Percentiles rank a stretch among this genome's conserved stretches.
phyloP scores from a whole-genome alignment of 2,113 vertebrate species.

The Microcebus griseorufus region DNA sequence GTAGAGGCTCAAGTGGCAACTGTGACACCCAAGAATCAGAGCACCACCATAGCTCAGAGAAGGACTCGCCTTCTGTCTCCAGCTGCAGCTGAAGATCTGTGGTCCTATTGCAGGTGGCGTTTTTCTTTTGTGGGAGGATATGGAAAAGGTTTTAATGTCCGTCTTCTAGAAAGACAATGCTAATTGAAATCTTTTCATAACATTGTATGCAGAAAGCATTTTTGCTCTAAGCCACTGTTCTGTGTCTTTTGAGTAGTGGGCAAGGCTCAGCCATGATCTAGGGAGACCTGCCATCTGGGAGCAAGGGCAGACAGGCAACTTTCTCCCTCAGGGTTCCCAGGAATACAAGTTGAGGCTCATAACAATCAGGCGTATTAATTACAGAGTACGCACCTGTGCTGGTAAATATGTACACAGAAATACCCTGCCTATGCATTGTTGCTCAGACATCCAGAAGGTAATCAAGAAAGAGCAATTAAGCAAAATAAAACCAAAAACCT shows the following conservation, averaged over 20 bases:
- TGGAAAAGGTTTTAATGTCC: background rate
- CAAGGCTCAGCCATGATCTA: background rate
- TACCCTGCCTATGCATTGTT: background rate
- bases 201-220: background rate
- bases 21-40: background rate
- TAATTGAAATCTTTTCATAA: background rate
- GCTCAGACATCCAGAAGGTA: background rate
- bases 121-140: background rate
- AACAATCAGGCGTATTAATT: background rate
- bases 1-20: slow-evolving; percentile 42
- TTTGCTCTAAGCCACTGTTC: background rate
- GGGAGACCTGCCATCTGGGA: background rate
- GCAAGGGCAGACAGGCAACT: background rate
- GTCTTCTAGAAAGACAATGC: background rate
- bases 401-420: background rate
- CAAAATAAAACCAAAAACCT: background rate
- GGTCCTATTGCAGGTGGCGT: background rate
- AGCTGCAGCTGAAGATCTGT: background rate
- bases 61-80: accelerated
- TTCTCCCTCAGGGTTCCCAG: background rate
- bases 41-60: background rate
- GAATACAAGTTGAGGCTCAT: background rate
- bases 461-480: background rate
- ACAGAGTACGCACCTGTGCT: background rate
- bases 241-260: background rate